Percentiles rank a stretch among this genome's conserved stretches.
phyloP scores from a whole-genome alignment of 2,113 vertebrate species.

The Neofelis nebulosa region DNA sequence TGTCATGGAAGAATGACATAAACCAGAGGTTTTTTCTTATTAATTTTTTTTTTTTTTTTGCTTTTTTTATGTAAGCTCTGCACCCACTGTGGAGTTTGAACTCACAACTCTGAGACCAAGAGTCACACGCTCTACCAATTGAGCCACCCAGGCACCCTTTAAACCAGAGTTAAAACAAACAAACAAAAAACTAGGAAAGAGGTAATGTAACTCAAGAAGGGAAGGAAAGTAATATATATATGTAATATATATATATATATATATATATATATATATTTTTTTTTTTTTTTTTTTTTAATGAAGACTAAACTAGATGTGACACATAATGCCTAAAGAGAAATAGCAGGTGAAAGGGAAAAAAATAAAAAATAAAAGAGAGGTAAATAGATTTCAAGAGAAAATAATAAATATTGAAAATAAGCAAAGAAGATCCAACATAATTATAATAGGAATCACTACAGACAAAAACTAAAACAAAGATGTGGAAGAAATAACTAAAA shows the following conservation, averaged over 20 bases:
- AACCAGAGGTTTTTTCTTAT: neutral
- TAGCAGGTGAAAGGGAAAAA: neutral
- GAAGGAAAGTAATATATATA: neutral
- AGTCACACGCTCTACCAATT: neutral
- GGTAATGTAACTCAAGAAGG: neutral
- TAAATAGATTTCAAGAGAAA: conserved; percentile 29
- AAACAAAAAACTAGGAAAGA: neutral
- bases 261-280: too few species aligned
- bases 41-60: neutral
- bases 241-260: too few species aligned
- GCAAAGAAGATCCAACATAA: conserved; percentile 43
- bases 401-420: neutral
- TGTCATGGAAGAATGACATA: neutral
- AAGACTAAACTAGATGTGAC: neutral
- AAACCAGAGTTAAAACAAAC: neutral
- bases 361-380: neutral
- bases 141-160: neutral
- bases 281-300: neutral
- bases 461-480: neutral
- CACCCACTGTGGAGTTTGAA: neutral
- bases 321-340: neutral
- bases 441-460: neutral
- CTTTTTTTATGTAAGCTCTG: neutral
- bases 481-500: neutral
- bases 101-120: neutral